Evolutionary conservation across 1,140 invertebrate genomes (phyloP).

Genomic region (Pseudachorutes palmiensis): DNA sequence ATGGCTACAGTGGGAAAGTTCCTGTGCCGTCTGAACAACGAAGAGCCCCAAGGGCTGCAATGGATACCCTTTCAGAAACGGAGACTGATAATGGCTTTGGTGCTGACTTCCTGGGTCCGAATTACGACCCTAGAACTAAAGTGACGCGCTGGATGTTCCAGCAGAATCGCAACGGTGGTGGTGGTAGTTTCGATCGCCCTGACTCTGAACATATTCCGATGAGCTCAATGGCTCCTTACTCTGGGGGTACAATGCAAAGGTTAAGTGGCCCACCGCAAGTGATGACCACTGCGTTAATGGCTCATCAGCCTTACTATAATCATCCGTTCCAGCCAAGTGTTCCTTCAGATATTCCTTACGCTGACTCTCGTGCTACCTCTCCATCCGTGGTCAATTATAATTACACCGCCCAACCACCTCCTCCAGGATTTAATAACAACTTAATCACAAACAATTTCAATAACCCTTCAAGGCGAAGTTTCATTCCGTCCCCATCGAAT

Average conservation of each 20-base stretch:
- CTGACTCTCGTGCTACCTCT: constrained; percentile 32
- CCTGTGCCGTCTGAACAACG: background rate
- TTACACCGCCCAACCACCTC: constrained; percentile 10
- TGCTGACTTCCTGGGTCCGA: constrained; percentile 35
- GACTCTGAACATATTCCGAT: background rate
- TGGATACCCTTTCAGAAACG: constrained; percentile 34
- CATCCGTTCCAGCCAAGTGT: background rate
- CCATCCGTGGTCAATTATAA: constrained; percentile 23
- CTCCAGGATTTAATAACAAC: constrained; percentile 20
- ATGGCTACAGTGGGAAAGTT: background rate
- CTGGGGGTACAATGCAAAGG: too few relatives aligned
- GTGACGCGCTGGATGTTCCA: constrained; percentile 37
- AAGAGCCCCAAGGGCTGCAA: background rate
- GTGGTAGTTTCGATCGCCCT: constrained; percentile 4
- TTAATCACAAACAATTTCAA: constrained; percentile 20
- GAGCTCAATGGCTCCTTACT: background rate
- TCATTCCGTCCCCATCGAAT: background rate
- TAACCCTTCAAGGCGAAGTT: constrained; percentile 3
- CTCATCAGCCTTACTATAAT: background rate
- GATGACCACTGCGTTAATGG: too few relatives aligned
- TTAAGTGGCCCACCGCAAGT: too few relatives aligned
- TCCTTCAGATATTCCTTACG: constrained; percentile 32
- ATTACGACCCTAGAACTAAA: constrained; percentile 36
- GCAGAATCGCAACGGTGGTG: constrained; percentile 18
- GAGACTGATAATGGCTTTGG: constrained; percentile 38